These are phyloP conservation scores for Harlomillsia oculata DNA, from an alignment of 1,140 invertebrate genomes.

Conservation along the genomic window DNA sequence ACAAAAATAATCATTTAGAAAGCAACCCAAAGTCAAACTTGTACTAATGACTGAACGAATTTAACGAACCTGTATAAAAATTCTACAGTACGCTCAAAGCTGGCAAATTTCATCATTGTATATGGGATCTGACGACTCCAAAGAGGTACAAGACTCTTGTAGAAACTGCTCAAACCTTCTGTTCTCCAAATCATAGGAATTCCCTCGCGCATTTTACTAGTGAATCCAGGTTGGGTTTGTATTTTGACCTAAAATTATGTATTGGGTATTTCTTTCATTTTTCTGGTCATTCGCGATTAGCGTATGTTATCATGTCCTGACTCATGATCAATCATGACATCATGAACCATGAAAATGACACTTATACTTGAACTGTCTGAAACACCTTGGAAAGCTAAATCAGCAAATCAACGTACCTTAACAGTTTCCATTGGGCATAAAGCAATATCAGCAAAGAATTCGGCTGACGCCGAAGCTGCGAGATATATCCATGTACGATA, in stretches of 20 bases:
- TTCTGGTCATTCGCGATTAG: neutral
- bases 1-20: neutral
- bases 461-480: slow-evolving; percentile 53
- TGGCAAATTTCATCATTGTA: slow-evolving; percentile 70
- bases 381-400: neutral
- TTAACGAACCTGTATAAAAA: slow-evolving; percentile 51
- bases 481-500: slow-evolving; percentile 53
- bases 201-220: slow-evolving; percentile 49
- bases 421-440: slow-evolving; percentile 56
- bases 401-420: slow-evolving; percentile 47
- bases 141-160: slow-evolving; percentile 56
- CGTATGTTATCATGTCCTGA: too few species aligned
- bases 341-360: too few species aligned
- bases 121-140: slow-evolving; percentile 65
- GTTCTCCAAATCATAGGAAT: slow-evolving; percentile 43
- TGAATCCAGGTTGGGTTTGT: slow-evolving; percentile 54
- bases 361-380: too few species aligned
- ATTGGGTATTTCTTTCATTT: neutral
- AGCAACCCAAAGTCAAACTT: neutral
- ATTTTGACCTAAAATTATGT: slow-evolving; percentile 47
- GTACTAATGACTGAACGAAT: neutral
- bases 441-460: slow-evolving; percentile 58
- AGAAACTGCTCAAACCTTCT: slow-evolving; percentile 44
- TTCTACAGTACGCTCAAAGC: slow-evolving; percentile 61
- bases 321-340: too few species aligned